Evolutionary conservation across 2,888 invertebrate species (phyloP).

Genomic region (Apodemia duryi): DNA sequence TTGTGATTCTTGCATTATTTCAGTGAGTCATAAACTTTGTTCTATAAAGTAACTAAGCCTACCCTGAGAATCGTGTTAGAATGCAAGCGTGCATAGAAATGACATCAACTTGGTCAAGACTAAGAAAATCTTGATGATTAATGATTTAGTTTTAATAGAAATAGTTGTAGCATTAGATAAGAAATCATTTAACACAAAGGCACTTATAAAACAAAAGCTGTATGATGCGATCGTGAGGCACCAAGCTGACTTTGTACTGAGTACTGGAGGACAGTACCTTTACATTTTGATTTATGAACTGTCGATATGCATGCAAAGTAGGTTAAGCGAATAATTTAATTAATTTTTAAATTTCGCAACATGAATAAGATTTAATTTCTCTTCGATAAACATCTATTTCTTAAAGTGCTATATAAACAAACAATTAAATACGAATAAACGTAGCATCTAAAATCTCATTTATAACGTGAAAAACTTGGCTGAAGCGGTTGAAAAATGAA

Average conservation of each 20-base stretch:
- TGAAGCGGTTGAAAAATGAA: slow-evolving; percentile 23
- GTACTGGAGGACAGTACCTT: slow-evolving; percentile 67
- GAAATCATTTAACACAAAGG: slow-evolving; percentile 44
- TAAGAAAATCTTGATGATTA: not conserved
- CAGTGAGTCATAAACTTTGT: not conserved
- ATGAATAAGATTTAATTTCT: not conserved
- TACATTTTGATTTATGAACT: slow-evolving; percentile 64
- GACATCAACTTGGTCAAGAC: slow-evolving; percentile 10
- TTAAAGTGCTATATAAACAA: too few relatives aligned
- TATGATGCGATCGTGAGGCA: slow-evolving; percentile 64
- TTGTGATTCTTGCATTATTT: not conserved
- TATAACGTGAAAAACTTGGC: slow-evolving; percentile 13
- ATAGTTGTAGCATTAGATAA: slow-evolving; percentile 36
- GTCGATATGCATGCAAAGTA: slow-evolving; percentile 39
- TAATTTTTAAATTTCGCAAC: slow-evolving; percentile 27
- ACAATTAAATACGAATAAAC: slow-evolving; percentile 13
- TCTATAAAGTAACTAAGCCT: not conserved
- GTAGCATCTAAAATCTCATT: slow-evolving; percentile 15
- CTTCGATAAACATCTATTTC: not conserved
- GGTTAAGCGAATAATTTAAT: slow-evolving; percentile 31
- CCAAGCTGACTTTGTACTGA: slow-evolving; percentile 74
- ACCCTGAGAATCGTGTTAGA: slow-evolving; percentile 2
- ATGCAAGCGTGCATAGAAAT: not conserved
- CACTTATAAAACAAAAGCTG: slow-evolving; percentile 60
- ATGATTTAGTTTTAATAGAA: slow-evolving; percentile 13